Base-by-base conservation (phyloP, 1,140 invertebrate species). In the Hermetia illucens region DNA sequence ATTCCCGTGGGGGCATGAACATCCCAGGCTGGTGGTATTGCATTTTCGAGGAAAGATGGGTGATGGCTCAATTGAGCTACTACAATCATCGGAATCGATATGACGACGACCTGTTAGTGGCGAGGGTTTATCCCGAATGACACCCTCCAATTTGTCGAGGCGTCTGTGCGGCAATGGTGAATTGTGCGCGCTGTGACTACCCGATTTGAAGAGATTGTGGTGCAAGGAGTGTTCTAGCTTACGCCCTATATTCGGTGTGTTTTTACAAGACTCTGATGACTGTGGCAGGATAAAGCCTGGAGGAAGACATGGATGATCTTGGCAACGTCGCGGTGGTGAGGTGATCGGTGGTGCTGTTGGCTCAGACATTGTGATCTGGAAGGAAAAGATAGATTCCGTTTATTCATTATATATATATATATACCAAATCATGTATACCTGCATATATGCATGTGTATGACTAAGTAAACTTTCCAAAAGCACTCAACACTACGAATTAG, bases 181-280 rank as follows among this genome's bases (percentile, higher is more conserved):
- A 17, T 9, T 22, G 12, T 38, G 20, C 20, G 36, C 36, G 21
- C 36, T 38, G 13, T 38, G 36, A 15, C 36, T 29, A n/a, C 36
- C 36, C 18, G 17, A 19, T 29, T 38, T 20, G 4, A 38, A 29
- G 4, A 29, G 5, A 27, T 38, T 21, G 30, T 38, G 22, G 30
- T 38, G 21, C 20, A n/a, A 16, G n/a, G n/a, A n/a, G 17, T 32
- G 25, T 19, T 38, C 22, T 3, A 18, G 25, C 21, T 38, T 38
- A 5, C 36, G 15, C 4, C 17, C 20, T 9, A 29, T 16, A 38
- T 38, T 38, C 15, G 36, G 36, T 38, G 36, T 38, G 19, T 27
- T 38, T 29, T 38, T 38, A 21, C 36, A 38, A 29, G 36, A 38
- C 21, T 38, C 36, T 4, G 36, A 38, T 29, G 18, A 22, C n/a